phyloP scores from a whole-genome alignment of 2,797 vertebrate genomes.

The Florisuga fusca region DNA sequence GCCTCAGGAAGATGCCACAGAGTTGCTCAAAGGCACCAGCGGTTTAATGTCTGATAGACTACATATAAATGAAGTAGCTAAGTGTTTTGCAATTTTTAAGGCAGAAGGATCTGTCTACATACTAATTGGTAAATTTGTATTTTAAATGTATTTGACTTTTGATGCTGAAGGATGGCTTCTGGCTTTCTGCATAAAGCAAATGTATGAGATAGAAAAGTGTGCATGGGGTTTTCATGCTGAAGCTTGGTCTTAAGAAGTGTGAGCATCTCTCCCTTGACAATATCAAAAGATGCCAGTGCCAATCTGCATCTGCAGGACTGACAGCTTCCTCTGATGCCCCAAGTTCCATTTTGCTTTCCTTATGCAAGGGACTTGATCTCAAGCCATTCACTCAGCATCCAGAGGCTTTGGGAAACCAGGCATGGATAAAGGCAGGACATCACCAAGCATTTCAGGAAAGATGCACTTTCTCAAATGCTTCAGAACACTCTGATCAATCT shows the following conservation, averaged over 20 bases:
- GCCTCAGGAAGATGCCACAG: background rate
- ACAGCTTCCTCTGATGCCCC: background rate
- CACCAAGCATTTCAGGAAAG: background rate
- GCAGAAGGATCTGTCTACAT: background rate
- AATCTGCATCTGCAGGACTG: background rate
- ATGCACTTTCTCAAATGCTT: background rate
- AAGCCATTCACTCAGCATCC: background rate
- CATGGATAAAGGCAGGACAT: background rate
- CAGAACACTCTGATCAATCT: background rate
- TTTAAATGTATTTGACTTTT: constrained; percentile 8
- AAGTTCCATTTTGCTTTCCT: background rate
- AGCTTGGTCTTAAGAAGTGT: background rate
- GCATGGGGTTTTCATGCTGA: background rate
- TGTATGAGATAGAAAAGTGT: background rate
- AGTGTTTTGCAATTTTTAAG: background rate
- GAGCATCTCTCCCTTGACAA: background rate
- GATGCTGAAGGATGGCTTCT: background rate
- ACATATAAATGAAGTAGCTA: background rate
- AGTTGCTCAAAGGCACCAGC: constrained; percentile 27
- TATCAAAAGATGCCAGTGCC: background rate
- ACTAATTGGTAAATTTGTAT: constrained; percentile 23
- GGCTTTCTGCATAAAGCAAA: background rate
- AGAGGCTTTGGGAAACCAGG: background rate
- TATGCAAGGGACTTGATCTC: background rate
- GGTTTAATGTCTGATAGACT: constrained; percentile 18